Evolutionary conservation across 2,888 invertebrate genomes (phyloP).

Genomic region (Ischnura elegans): DNA sequence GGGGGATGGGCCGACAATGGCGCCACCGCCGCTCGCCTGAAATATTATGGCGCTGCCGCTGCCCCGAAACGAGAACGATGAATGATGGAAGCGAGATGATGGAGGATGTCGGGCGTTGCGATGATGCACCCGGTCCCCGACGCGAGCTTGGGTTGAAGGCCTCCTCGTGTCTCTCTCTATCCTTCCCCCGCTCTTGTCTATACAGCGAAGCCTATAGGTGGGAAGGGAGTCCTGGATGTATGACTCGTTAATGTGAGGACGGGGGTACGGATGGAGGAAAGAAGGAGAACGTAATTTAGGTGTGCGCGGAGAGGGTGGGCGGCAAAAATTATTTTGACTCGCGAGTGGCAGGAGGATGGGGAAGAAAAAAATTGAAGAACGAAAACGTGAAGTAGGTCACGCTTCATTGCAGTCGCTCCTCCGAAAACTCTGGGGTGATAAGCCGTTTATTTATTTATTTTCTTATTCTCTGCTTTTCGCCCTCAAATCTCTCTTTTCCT

Average conservation of each 20-base stretch:
- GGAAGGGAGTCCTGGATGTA: not conserved
- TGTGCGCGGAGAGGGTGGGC: not conserved
- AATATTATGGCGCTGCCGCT: slow-evolving; percentile 51
- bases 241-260: not conserved
- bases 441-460: not conserved
- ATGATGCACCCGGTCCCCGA: not conserved
- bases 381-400: not conserved
- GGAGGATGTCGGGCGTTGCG: not conserved
- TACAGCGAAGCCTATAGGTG: not conserved
- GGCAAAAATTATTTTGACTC: not conserved
- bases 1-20: slow-evolving; percentile 27
- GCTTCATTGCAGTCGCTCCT: not conserved
- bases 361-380: not conserved
- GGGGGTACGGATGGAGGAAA: no score
- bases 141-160: not conserved
- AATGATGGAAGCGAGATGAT: slow-evolving; percentile 11
- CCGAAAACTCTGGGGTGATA: not conserved
- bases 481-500: not conserved
- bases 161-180: not conserved
- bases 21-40: slow-evolving; percentile 29
- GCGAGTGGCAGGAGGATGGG: no score
- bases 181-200: not conserved
- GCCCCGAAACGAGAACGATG: slow-evolving; percentile 46
- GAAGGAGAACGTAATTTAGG: not conserved
- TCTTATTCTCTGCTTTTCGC: not conserved